Conservation (phyloP, 2,113 vertebrate genomes). For the Cranoglanis bouderius region DNA sequence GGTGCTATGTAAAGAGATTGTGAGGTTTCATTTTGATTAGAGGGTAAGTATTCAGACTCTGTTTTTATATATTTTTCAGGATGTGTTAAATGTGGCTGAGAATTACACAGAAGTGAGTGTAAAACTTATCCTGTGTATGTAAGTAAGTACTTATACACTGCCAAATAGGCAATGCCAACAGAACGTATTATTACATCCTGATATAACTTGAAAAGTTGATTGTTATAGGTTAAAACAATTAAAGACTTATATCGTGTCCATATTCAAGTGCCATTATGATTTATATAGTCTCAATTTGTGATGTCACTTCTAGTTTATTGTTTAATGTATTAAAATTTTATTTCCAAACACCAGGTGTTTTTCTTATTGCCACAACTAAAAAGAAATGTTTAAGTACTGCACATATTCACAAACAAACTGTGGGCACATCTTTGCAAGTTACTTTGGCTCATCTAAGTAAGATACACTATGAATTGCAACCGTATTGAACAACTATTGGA, state of each 20-base stretch:
- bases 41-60: slow-evolving; percentile 57
- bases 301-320: slow-evolving; percentile 51
- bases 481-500: background rate
- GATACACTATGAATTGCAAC: background rate
- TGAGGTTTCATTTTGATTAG: slow-evolving; percentile 62
- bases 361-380: background rate
- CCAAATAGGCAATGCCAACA: slow-evolving; percentile 53
- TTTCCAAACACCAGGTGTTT: slow-evolving; percentile 63
- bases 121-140: slow-evolving; percentile 53
- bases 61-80: slow-evolving; percentile 60
- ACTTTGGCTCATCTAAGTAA: background rate
- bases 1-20: slow-evolving; percentile 68
- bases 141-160: slow-evolving; percentile 28
- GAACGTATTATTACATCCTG: slow-evolving; percentile 63
- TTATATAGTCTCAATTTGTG: slow-evolving; percentile 49
- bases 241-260: slow-evolving; percentile 20
- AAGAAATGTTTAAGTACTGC: background rate
- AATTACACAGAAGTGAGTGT: slow-evolving; percentile 58
- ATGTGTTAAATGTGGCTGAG: slow-evolving; percentile 57
- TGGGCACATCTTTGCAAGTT: background rate
- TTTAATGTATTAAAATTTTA: slow-evolving; percentile 55
- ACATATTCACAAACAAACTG: background rate
- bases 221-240: slow-evolving; percentile 40
- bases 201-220: slow-evolving; percentile 69
- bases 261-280: slow-evolving; percentile 39